Evolutionary conservation across 2,888 invertebrate genomes (phyloP), one percentile per base, ranked within the genome.

Genomic region (Alsophila aescularia): DNA sequence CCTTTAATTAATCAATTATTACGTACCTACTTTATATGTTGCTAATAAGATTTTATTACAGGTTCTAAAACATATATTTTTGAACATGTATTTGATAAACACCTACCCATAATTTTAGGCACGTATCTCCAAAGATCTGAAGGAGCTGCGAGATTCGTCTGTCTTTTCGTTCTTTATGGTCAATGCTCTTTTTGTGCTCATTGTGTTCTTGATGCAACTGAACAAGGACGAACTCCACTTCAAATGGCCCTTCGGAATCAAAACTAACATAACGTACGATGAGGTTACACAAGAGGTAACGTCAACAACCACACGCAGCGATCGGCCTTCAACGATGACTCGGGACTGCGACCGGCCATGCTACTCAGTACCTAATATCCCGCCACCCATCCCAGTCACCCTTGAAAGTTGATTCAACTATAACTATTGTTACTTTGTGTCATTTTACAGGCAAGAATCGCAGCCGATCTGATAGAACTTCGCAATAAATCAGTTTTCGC

Each of bases 101-200:
- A 72, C 75, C 73, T 84, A 83, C 76, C 81, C 82, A 79, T 70
- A 86, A 89, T 95, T 95, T 93, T 95, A 97, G 97, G 96, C 95
- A 80, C 95, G 97, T 93, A 97, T 98, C 87, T 96, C 97, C 75
- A 93, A 92, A 86, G 98, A 98, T 90, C 93, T 99, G 83, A 96
- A 97, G 93, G 98, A 98, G 85, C 93, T 99, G 77, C 94, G 99
- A 83, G 98, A 99, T 93, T 96, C 97, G 77, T 97, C 97, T 68
- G 98, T 98, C 64, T 98, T 98, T 92, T 97, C 96, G 73, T 99
- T 99, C 94, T 97, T 99, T 93, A 99, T 99, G 98, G 92, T 98
- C 90, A 99, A 99, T 93, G 98, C 99, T 72, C 95, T 99, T 77
- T 99, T 99, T 95, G 98, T 99, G 78, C 95, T 99, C 86, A 98